Base-by-base conservation (phyloP, 2,797 vertebrate species). In the Trachops cirrhosus region DNA sequence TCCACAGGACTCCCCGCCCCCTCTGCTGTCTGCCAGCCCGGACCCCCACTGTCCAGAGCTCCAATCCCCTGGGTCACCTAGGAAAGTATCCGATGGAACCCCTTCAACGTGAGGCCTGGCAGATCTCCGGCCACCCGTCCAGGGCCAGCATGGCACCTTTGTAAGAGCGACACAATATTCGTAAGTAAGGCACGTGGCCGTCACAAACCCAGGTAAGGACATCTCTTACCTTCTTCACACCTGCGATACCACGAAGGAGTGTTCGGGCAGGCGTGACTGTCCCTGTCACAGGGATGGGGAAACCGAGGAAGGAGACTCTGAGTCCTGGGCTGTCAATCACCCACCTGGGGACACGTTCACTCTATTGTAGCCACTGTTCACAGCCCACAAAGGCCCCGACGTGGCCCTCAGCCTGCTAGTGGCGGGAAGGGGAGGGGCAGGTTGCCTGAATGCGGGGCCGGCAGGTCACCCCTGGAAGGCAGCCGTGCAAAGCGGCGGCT, bases 191-290 rank as follows among this genome's bases (percentile, higher is more conserved):
- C 4, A 0, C 0, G 5, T 9, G 52, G 29, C 22, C 2, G 50
- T 32, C 1, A 1, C 26, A n/a, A 44, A 6, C 19, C 21, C 29
- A 41, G 48, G n/a, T n/a, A n/a, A n/a, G 6, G 29, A n/a, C 48
- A 9, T 5, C 14, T 48, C 50, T 26, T 4, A 3, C 2, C 18
- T 54, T 8, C 0, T n/a, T 32, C 18, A 39, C 2, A 52, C 26
- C 62, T 79, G 5, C 5, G 22, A 3, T 10, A 3, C 6, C 44
- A 0, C 1, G 0, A 10, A 11, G 14, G 9, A 59, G 4, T 8
- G 0, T 18, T 0, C 3, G 12, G 1, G 14, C 3, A 21, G 50
- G 6, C 14, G 0, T 24, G 5, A 32, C 15, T 5, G 15, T 29
- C 19, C 11, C 19, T 22, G 1, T 19, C 0, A 29, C 15, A 24